Conservation (phyloP, 2,797 vertebrate species). For the Alectoris magna region DNA sequence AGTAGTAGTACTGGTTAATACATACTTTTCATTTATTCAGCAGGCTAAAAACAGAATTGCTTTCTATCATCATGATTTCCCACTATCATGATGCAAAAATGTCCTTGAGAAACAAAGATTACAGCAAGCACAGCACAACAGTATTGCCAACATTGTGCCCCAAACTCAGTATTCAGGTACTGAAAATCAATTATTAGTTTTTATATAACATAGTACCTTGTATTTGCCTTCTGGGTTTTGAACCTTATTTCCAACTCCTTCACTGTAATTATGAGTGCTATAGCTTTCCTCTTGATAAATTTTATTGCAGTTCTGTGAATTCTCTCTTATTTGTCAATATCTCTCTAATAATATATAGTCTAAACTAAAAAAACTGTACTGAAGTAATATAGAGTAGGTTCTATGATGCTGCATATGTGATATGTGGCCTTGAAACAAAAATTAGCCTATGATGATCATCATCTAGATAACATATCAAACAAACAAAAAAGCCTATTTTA, state of each 20-base stretch:
- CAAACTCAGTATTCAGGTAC: neutral
- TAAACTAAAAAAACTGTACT: neutral
- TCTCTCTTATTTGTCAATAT: neutral
- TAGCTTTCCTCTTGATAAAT: neutral
- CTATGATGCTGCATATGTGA: neutral
- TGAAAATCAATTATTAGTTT: constrained; percentile 8
- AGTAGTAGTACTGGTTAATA: neutral
- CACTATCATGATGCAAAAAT: neutral
- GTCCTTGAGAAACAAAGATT: neutral
- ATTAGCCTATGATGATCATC: neutral
- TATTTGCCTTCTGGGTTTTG: neutral
- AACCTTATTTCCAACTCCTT: neutral
- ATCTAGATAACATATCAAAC: neutral
- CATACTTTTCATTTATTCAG: neutral
- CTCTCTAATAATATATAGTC: neutral
- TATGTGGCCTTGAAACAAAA: neutral
- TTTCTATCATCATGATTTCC: neutral
- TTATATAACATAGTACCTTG: neutral
- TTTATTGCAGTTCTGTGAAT: neutral
- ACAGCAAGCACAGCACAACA: neutral
- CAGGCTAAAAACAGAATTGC: neutral
- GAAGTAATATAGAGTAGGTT: neutral
- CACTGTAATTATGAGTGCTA: neutral
- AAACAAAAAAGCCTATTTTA: neutral
- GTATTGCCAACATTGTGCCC: neutral